Conservation (phyloP, 2,797 vertebrate genomes). For the Leptoclinus maculatus region DNA sequence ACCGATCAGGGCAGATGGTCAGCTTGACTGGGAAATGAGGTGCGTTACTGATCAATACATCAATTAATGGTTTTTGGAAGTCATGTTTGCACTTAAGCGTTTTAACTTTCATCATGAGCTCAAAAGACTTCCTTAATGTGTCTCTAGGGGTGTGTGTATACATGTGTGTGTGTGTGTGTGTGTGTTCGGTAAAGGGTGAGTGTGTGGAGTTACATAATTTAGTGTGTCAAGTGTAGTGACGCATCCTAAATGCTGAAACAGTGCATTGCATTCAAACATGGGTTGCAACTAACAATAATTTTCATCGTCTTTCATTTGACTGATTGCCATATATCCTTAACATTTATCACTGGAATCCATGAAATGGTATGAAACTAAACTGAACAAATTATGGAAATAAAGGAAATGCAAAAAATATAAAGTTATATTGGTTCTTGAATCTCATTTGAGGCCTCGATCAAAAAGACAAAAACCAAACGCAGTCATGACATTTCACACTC, state of each 20-base stretch:
- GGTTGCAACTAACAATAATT: background rate
- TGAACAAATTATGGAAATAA: background rate
- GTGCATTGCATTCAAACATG: background rate
- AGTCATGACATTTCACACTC: background rate
- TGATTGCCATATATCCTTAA: background rate
- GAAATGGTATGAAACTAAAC: background rate
- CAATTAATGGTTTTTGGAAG: conserved; percentile 73
- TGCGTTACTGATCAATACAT: conserved; percentile 59
- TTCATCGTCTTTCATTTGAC: background rate
- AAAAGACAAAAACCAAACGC: background rate
- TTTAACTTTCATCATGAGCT: conserved; percentile 63
- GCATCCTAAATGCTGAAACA: conserved; percentile 16
- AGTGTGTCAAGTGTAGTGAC: conserved; percentile 13
- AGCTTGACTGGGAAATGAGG: conserved; percentile 45
- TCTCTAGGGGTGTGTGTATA: background rate
- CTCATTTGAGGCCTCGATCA: background rate
- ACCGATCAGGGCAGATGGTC: conserved; percentile 36
- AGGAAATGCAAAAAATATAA: background rate
- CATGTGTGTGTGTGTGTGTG: background rate
- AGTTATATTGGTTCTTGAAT: background rate
- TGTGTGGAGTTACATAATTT: conserved; percentile 49
- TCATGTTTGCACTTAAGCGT: conserved; percentile 64
- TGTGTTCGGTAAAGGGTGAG: conserved; percentile 28
- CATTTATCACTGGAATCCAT: background rate
- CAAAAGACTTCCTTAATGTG: conserved; percentile 39